These are phyloP conservation scores for Parnassius mnemosyne DNA, from an alignment of 2,888 invertebrate genomes.

Conservation along the genomic window DNA sequence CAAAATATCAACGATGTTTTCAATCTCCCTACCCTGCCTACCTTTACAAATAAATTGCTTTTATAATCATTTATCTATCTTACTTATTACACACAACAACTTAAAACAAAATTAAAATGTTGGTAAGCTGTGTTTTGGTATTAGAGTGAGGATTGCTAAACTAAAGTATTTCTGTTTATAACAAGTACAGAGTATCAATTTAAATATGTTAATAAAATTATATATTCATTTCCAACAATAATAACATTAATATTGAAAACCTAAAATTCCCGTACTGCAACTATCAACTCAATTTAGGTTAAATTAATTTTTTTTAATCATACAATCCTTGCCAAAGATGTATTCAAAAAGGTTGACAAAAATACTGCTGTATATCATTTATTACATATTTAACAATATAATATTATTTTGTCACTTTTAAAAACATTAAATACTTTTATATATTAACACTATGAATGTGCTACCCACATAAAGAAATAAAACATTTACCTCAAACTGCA, in stretches of 20 bases:
- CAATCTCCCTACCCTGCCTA: constrained; percentile 56
- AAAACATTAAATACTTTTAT: constrained; percentile 4
- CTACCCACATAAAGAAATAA: constrained; percentile 33
- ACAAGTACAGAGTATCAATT: constrained; percentile 25
- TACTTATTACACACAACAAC: constrained; percentile 72
- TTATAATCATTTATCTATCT: constrained; percentile 68
- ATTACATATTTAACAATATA: constrained; percentile 36
- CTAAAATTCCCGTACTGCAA: constrained; percentile 4
- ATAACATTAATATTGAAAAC: constrained; percentile 1
- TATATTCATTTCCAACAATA: constrained; percentile 16
- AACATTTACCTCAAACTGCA: constrained; percentile 54
- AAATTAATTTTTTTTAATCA: not conserved
- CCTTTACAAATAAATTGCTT: constrained; percentile 61
- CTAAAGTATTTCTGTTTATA: constrained; percentile 51
- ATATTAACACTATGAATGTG: constrained; percentile 5
- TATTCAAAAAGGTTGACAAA: constrained; percentile 24
- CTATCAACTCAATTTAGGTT: not conserved
- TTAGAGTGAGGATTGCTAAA: constrained; percentile 76
- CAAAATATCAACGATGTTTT: constrained; percentile 70
- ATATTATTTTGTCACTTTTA: constrained; percentile 36
- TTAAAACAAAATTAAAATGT: constrained; percentile 74
- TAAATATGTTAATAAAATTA: constrained; percentile 12
- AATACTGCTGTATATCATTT: constrained; percentile 41
- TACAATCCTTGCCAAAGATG: constrained; percentile 15
- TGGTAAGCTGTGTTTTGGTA: constrained; percentile 81